Percentiles rank a stretch among this genome's conserved stretches.
These are phyloP conservation scores for Neuroterus valhalla DNA, from an alignment of 1,140 invertebrate genomes.

Conservation along the genomic window DNA sequence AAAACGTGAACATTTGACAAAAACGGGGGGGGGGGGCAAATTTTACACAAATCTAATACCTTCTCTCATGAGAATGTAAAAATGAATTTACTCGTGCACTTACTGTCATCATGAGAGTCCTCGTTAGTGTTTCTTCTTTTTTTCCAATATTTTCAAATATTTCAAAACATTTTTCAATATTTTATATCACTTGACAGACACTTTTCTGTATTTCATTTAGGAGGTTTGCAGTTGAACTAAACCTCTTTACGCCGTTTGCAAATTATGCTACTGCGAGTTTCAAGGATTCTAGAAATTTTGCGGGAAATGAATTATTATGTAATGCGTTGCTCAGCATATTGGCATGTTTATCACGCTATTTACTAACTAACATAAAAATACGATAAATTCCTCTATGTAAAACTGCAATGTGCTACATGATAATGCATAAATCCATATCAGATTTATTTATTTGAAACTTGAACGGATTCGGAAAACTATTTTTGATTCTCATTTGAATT, in stretches of 20 bases:
- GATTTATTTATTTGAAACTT: no score
- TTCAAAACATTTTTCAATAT: slow-evolving; percentile 30
- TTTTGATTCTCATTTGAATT: no score
- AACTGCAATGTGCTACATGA: background rate
- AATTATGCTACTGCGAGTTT: slow-evolving; percentile 33
- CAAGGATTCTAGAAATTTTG: slow-evolving; percentile 37
- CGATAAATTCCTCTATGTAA: background rate
- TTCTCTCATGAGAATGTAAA: slow-evolving; percentile 14
- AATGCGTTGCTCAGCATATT: slow-evolving; percentile 14
- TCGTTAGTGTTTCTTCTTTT: slow-evolving; percentile 41
- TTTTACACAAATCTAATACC: no score
- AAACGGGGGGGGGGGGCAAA: no score
- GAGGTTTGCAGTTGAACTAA: slow-evolving; percentile 36
- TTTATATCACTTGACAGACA: slow-evolving; percentile 42
- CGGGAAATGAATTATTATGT: slow-evolving; percentile 13
- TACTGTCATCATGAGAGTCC: slow-evolving; percentile 31
- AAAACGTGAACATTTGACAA: no score
- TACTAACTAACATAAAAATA: background rate
- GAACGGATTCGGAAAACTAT: no score
- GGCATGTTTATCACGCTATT: background rate
- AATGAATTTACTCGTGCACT: slow-evolving; percentile 25
- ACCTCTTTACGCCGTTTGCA: background rate
- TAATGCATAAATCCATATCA: background rate
- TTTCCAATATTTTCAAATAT: no score
- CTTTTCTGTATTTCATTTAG: slow-evolving; percentile 45